These are phyloP conservation scores for Drosophila simulans DNA, from an alignment of 1,140 invertebrate genomes.

Conservation along the genomic window DNA sequence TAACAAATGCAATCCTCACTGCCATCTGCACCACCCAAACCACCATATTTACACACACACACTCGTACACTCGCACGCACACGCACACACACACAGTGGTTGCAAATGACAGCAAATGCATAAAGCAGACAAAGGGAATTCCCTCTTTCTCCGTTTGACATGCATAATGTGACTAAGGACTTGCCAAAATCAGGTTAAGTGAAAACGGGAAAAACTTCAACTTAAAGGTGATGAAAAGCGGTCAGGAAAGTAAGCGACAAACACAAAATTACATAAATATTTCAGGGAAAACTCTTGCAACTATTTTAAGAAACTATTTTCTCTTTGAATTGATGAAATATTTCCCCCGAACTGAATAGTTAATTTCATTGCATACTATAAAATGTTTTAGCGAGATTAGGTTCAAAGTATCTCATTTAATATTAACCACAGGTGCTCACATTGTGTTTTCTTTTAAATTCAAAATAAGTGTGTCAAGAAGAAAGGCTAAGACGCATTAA, in stretches of 20 bases:
- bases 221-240: neutral
- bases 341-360: neutral
- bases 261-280: neutral
- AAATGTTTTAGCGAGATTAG: neutral
- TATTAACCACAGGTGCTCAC: neutral
- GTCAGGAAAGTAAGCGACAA: neutral
- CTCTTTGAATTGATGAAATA: neutral
- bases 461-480: neutral
- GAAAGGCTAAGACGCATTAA: neutral
- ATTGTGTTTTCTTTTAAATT: neutral
- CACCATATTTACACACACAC: slow-evolving; percentile 2
- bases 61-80: neutral
- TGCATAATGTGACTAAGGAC: slow-evolving; percentile 31
- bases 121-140: slow-evolving; percentile 38
- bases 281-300: no score
- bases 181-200: neutral
- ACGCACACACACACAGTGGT: slow-evolving; percentile 19
- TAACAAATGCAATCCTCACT: slow-evolving; percentile 64
- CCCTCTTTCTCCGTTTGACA: slow-evolving; percentile 11
- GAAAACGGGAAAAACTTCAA: slow-evolving; percentile 18
- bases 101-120: slow-evolving; percentile 59
- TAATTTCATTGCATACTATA: neutral
- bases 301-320: no score
- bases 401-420: neutral
- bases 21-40: slow-evolving; percentile 18